Evolutionary conservation across 2,113 vertebrate genomes (phyloP).

Genomic region (Isurus oxyrinchus): DNA sequence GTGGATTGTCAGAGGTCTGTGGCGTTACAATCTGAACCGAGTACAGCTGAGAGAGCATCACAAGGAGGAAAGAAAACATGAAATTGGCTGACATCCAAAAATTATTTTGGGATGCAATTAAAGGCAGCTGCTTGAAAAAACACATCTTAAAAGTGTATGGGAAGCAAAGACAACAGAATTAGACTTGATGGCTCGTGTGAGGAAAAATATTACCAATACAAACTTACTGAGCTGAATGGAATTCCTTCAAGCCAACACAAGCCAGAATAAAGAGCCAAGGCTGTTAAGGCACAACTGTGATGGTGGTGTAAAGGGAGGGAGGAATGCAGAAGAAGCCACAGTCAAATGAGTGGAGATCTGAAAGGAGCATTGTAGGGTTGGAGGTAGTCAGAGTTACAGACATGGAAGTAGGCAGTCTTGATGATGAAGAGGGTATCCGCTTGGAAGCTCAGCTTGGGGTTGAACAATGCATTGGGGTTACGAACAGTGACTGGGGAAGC

Average conservation of each 20-base stretch:
- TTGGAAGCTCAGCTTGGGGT: background rate
- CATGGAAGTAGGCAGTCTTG: background rate
- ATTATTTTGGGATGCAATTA: background rate
- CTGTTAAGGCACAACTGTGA: background rate
- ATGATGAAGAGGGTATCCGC: background rate
- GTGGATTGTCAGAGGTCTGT: background rate
- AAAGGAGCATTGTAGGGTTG: background rate
- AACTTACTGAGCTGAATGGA: background rate
- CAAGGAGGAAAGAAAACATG: background rate
- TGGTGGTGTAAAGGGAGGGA: background rate
- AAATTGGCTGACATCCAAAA: background rate
- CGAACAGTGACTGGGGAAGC: background rate
- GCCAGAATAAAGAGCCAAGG: too few species aligned
- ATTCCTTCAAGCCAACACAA: too few species aligned
- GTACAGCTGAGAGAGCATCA: background rate
- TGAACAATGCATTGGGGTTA: background rate
- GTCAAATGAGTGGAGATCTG: background rate
- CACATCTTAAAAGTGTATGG: background rate
- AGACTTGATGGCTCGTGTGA: background rate
- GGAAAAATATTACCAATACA: background rate
- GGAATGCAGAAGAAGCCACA: background rate
- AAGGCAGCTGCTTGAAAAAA: background rate
- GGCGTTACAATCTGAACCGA: background rate
- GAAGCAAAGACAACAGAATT: background rate
- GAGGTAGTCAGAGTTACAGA: background rate